Conservation (phyloP, 1,140 invertebrate genomes). For the Rhynchophorus ferrugineus region DNA sequence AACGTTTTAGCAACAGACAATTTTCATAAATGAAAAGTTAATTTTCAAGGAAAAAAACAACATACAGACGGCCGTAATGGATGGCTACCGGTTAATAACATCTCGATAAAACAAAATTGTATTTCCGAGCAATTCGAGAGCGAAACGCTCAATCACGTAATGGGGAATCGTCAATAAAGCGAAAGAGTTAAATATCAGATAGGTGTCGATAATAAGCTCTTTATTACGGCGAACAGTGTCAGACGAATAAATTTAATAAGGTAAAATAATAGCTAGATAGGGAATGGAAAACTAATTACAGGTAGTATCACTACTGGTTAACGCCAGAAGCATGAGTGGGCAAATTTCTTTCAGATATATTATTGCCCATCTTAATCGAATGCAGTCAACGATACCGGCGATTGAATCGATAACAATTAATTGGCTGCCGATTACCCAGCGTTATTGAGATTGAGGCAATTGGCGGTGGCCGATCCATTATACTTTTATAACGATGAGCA, state of each 20-base stretch:
- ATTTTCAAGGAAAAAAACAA: no score
- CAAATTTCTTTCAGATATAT: conserved; percentile 27
- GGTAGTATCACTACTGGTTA: conserved; percentile 31
- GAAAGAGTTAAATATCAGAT: conserved; percentile 14
- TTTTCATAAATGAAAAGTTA: no score
- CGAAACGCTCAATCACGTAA: no score
- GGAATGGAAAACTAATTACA: conserved; percentile 30
- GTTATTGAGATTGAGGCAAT: conserved; percentile 33
- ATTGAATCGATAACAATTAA: conserved; percentile 35
- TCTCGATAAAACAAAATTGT: no score
- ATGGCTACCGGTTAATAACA: no score
- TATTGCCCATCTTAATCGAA: conserved; percentile 34
- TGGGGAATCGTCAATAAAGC: conserved; percentile 10
- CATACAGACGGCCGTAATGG: no score
- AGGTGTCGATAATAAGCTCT: conserved; percentile 16
- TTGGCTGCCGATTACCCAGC: conserved; percentile 35
- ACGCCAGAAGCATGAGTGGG: conserved; percentile 30
- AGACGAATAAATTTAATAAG: conserved; percentile 27
- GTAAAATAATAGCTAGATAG: conserved; percentile 21
- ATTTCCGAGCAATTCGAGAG: no score
- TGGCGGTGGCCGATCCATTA: conserved; percentile 22
- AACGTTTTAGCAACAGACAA: no score
- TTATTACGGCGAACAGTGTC: conserved; percentile 20
- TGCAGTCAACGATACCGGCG: conserved; percentile 30
- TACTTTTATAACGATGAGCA: conserved; percentile 29